Evolutionary conservation across 2,113 vertebrate genomes (phyloP), one percentile per base, ranked within the genome.

Genomic region (Formicarius rufipectus): DNA sequence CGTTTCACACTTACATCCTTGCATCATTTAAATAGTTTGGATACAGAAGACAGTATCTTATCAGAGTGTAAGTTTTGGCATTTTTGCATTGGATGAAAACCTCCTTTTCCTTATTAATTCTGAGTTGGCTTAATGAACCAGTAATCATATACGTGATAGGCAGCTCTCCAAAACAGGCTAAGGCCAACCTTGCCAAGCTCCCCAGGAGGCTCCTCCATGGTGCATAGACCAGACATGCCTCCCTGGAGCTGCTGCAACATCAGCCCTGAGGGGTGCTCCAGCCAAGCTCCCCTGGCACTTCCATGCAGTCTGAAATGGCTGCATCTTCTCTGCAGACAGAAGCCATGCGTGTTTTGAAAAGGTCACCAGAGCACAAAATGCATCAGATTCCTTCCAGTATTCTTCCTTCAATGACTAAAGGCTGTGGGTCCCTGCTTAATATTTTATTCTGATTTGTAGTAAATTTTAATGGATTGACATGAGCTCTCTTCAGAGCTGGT

Each of bases 181-280:
- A 83, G 77, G 47, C 30, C 52, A 63, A 28, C 60, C 66, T 87
- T 72, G 52, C 60, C 64, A 79, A 47, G 60, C 68, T 92, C 13
- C 42, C 55, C 2, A 2, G 58, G 40, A 87, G 49, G 33, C 39
- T 37, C 24, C 15, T 68, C 18, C 1, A 0, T 3, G 27, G 22
- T 15, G 33, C n/a, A 4, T 8, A 1, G 14, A 24, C 6, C 86
- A 84, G 81, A 49, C 67, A 77, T 60, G 53, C 44, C 66, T 90
- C 37, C 50, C 23, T 5, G 3, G 66, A 69, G 59, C 64, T 79
- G 59, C 71, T 62, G 37, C n/a, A 13, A 8, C 50, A 25, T 30
- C 67, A 17, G 2, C 49, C 59, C 74, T 8, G 25, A 16, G 42
- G 39, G 42, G 12, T 35, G 59, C 64, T 92, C 33, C 55, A 40